Conservation (phyloP, 2,797 vertebrate species). For the Gobionotothen gibberifrons region DNA sequence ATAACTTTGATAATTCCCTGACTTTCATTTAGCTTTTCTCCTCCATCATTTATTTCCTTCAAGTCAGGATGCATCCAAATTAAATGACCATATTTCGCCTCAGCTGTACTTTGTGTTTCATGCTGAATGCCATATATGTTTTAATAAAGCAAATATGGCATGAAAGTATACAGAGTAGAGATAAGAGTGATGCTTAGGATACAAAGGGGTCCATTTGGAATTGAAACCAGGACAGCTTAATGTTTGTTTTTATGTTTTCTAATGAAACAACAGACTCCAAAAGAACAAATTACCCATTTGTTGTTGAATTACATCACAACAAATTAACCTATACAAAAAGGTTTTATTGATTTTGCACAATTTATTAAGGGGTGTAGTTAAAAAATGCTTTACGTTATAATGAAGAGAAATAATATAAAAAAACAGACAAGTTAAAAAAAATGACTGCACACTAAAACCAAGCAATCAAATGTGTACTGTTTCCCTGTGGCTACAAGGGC, state of each 20-base stretch:
- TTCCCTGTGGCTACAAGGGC: no score
- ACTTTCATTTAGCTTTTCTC: conserved; percentile 45
- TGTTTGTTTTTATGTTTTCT: neutral
- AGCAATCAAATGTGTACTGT: no score
- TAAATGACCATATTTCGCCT: neutral
- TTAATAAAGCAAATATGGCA: neutral
- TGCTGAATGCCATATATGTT: no score
- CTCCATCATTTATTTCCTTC: conserved; percentile 37
- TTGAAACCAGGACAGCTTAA: neutral
- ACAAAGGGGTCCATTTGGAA: neutral
- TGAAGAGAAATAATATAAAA: no score
- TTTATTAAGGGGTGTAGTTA: no score
- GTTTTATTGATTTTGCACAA: no score
- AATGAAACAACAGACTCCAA: conserved; percentile 9
- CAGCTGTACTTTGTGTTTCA: neutral
- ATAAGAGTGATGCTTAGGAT: neutral
- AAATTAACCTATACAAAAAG: no score
- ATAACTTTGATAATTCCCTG: conserved; percentile 39
- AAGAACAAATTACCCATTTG: neutral
- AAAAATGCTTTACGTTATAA: no score
- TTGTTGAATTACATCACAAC: no score
- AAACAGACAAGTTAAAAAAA: no score
- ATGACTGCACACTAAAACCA: no score
- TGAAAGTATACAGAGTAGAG: neutral
- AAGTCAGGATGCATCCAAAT: conserved; percentile 13